Percentiles rank a stretch among this genome's conserved stretches.
phyloP scores from a whole-genome alignment of 2,888 invertebrate genomes.

The Archips crataeganus region DNA sequence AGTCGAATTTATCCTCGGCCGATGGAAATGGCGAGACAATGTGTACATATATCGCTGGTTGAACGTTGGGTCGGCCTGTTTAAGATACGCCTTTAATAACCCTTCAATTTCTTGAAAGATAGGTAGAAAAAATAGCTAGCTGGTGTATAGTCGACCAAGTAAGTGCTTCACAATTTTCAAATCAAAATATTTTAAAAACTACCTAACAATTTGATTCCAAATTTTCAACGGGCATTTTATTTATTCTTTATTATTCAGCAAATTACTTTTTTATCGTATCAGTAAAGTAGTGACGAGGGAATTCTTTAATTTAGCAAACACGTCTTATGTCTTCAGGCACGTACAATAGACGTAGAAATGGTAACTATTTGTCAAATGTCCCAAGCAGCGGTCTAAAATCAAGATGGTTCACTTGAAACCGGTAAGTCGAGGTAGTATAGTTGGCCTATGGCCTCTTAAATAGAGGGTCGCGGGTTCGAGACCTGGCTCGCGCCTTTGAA shows the following conservation, averaged over 20 bases:
- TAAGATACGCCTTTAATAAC: neutral
- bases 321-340: conserved; percentile 28
- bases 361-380: conserved; percentile 34
- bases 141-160: too few species aligned
- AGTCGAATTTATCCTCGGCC: conserved; percentile 24
- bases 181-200: too few species aligned
- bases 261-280: neutral
- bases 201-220: neutral
- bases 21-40: conserved; percentile 5
- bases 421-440: too few species aligned
- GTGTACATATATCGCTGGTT: neutral
- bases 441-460: too few species aligned
- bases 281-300: conserved; percentile 20
- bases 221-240: neutral
- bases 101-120: too few species aligned
- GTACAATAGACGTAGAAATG: conserved; percentile 33
- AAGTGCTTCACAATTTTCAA: too few species aligned
- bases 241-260: neutral
- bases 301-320: conserved; percentile 23
- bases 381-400: neutral
- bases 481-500: too few species aligned
- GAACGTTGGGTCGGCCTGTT: neutral
- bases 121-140: too few species aligned
- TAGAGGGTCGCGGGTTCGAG: too few species aligned
- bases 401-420: conserved; percentile 7